phyloP scores from a whole-genome alignment of 2,113 vertebrate genomes.

The Myotis davidii region DNA sequence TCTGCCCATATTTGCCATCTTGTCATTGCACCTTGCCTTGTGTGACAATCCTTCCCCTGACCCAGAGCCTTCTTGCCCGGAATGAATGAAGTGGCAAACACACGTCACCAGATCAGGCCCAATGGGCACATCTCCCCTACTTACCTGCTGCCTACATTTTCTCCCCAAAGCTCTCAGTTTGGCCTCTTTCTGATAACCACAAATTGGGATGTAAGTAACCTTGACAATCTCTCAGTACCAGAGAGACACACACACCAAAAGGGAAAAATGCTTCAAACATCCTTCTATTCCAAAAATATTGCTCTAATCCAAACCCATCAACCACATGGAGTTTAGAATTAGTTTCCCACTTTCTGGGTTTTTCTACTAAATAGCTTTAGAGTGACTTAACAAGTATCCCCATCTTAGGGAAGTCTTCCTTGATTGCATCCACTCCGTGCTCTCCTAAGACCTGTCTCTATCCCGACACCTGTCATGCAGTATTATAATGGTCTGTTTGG shows the following conservation, averaged over 20 bases:
- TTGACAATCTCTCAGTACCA: neutral
- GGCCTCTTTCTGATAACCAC: neutral
- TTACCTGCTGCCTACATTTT: neutral
- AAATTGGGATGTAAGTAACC: neutral
- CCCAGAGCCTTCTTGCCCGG: neutral
- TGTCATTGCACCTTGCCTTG: neutral
- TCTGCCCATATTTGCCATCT: neutral
- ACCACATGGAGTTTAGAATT: neutral
- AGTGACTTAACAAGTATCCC: neutral
- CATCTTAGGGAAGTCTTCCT: neutral
- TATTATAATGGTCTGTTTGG: neutral
- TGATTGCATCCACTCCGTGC: neutral
- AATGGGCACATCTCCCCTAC: accelerated
- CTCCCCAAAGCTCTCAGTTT: neutral
- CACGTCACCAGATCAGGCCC: too few species aligned
- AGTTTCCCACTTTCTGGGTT: neutral
- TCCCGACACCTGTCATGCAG: too few species aligned
- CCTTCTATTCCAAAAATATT: neutral
- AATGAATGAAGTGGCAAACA: neutral
- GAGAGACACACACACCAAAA: neutral
- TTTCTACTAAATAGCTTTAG: neutral
- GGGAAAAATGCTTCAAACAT: neutral
- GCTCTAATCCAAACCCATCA: neutral
- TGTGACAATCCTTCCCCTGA: neutral
- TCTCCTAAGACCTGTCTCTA: neutral